phyloP scores from a whole-genome alignment of 1,140 invertebrate genomes.

The Drosophila orena region DNA sequence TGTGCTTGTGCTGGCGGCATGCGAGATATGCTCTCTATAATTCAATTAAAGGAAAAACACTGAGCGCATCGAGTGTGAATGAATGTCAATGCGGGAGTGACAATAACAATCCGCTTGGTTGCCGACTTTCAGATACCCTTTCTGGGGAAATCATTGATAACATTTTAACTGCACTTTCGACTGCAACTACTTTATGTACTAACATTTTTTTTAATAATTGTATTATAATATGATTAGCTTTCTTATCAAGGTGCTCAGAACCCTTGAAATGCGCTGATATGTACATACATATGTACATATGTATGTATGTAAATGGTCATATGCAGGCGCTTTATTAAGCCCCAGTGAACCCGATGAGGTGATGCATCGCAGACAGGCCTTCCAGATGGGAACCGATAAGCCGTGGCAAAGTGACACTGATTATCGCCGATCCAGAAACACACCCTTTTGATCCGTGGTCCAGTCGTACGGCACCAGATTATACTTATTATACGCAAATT shows the following conservation, averaged over 20 bases:
- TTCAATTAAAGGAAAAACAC: slow-evolving; percentile 31
- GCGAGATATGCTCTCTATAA: slow-evolving; percentile 29
- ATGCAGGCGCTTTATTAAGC: slow-evolving; percentile 13
- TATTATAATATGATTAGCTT: no score
- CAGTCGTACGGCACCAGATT: neutral
- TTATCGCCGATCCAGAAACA: slow-evolving; percentile 21
- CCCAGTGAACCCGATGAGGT: slow-evolving; percentile 33
- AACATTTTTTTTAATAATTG: no score
- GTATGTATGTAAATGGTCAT: no score
- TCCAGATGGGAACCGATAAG: slow-evolving; percentile 33
- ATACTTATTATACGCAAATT: slow-evolving; percentile 8
- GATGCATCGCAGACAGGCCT: slow-evolving; percentile 43
- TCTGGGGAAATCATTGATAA: no score
- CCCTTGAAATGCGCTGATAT: neutral
- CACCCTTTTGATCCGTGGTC: slow-evolving; percentile 32
- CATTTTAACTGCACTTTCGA: no score
- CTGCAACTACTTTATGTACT: no score
- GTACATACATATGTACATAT: neutral
- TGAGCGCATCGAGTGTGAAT: slow-evolving; percentile 34
- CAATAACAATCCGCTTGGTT: neutral
- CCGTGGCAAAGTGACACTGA: slow-evolving; percentile 23
- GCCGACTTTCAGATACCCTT: slow-evolving; percentile 1
- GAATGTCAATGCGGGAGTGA: slow-evolving; percentile 36
- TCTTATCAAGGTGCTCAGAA: neutral
- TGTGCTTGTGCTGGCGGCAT: slow-evolving; percentile 25